Base-by-base conservation (phyloP, 2,888 invertebrate genomes). In the Eudasyphora cyanicolor region DNA sequence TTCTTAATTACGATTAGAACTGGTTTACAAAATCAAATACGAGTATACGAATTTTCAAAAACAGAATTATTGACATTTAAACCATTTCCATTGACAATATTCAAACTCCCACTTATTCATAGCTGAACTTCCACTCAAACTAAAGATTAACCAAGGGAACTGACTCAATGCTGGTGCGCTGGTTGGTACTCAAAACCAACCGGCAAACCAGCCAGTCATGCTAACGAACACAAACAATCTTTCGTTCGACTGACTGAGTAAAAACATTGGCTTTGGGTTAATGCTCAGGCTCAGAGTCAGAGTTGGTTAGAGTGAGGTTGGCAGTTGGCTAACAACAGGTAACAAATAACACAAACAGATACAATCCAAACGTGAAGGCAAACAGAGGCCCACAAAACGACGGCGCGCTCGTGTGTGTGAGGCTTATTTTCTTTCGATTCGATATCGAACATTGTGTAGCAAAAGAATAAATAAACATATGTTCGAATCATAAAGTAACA, bases 311-410 rank as follows among this genome's bases (percentile, higher is more conserved):
- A n/a, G n/a, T n/a, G n/a, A n/a, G n/a, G n/a, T n/a, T n/a, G n/a
- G n/a, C n/a, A n/a, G 74, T 76, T 21, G 32, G 49, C 51, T 57
- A 73, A 21, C 80, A 79, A 73, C 78, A 84, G 81, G 73, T 74
- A 81, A 73, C 73, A 78, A 38, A 42, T 67, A 78, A n/a, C n/a
- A n/a, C n/a, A n/a, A 78, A 73, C 84, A 84, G 84, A 81, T 79
- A 81, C 78, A 79, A 79, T 79, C 78, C 64, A 76, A 84, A 84
- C 84, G 84, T 79, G 64, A 78, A 81, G 42, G 60, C 78, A 81
- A 73, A 7, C 69, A 67, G 78, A 69, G n/a, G 60, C 62, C 42
- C 45, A 49, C 45, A 64, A 70, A 78, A 45, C 45, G n/a, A n/a
- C n/a, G n/a, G n/a, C n/a, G n/a, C n/a, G n/a, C n/a, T n/a, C n/a